Base-by-base conservation (phyloP, 92 coral and sea anemone species). In the Zoanthus gigantus region DNA sequence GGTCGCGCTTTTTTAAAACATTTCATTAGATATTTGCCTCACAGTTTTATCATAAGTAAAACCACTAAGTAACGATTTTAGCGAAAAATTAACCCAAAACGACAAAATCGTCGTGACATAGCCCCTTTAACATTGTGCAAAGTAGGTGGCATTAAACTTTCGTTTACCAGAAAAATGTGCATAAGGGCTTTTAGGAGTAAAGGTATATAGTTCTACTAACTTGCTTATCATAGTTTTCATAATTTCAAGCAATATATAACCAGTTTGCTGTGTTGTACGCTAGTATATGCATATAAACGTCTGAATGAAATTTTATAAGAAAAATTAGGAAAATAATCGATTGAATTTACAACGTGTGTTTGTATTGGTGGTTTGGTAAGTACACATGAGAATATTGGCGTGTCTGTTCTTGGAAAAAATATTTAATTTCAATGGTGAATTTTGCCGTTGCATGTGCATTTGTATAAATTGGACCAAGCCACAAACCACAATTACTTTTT, bases 401-500 rank as follows among this genome's bases (percentile, higher is more conserved):
- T 53, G 31, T 77, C 52, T 45, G 47, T 48, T 53, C 28, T 6
- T 17, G 53, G 14, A 76, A 50, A 76, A 32, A 16, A 10, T 16
- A 4, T 54, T 47, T 9, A 28, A 42, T 74, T 13, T 77, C 15
- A 30, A 52, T 29, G 53, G 54, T 10, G 54, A 63, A n/a, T 30
- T 65, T 81, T 16, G 75, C 67, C 34, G 60, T 67, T 81, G 85
- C 61, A 81, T 81, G 73, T 66, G 84, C 84, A 57, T 77, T 67
- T 53, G 37, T 53, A 53, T 81, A 66, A 28, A 45, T 81, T 81
- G 61, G 57, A 66, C 30, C 44, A 67, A 67, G 85, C 63, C 85
- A 81, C 85, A 81, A 58, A 81, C 85, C 47, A 65, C 54, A 79
- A 23, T 23, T 23, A 23, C 23, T 46, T 65, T 66, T 81, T 31